phyloP scores from a whole-genome alignment of 2,888 invertebrate genomes.

The Megalurothrips usitatus region DNA sequence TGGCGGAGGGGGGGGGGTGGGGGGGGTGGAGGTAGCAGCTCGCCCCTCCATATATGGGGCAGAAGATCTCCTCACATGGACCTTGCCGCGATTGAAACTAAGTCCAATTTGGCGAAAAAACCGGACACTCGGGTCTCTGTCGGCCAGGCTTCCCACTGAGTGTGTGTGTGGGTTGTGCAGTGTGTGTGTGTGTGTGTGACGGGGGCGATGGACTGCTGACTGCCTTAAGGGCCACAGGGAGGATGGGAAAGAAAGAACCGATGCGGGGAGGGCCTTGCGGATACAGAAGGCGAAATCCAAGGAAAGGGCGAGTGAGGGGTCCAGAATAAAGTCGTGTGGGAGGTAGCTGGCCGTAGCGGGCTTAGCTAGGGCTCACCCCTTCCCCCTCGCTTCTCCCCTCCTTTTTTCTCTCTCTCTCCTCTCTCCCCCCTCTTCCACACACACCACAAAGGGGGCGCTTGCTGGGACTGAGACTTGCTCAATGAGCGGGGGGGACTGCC shows the following conservation, averaged over 20 bases:
- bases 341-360: background rate
- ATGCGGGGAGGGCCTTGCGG: too few species aligned
- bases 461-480: too few species aligned
- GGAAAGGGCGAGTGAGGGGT: background rate
- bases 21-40: background rate
- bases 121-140: background rate
- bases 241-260: too few species aligned
- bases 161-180: too few species aligned
- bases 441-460: too few species aligned
- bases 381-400: too few species aligned
- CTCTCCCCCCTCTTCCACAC: too few species aligned
- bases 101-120: conserved; percentile 10
- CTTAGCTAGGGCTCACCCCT: background rate
- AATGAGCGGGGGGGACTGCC: too few species aligned
- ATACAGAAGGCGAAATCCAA: too few species aligned
- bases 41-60: background rate
- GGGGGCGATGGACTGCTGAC: background rate
- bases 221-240: background rate
- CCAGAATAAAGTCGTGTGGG: background rate
- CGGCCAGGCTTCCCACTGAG: too few species aligned
- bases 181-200: background rate
- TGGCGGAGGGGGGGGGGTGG: too few species aligned
- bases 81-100: background rate
- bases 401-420: too few species aligned
- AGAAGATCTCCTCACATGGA: background rate